Evolutionary conservation across 2,113 vertebrate genomes (phyloP).

Genomic region (Entelurus aequoreus): DNA sequence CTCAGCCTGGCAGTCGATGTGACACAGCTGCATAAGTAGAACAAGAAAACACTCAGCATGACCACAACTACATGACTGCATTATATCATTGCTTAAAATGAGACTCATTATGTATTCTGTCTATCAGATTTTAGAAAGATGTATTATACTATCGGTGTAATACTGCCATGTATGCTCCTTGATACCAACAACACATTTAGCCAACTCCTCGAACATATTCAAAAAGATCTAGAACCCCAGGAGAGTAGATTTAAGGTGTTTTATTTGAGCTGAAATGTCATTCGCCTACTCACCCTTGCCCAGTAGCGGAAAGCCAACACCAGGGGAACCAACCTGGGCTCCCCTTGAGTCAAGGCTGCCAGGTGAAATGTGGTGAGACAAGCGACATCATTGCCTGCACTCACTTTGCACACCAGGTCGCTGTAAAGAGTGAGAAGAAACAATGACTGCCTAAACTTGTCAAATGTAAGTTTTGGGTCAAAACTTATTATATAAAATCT

Average conservation of each 20-base stretch:
- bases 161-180: not conserved
- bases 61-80: not conserved
- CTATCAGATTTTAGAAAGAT: no score
- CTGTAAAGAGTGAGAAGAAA: constrained; percentile 53
- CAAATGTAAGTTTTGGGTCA: not conserved
- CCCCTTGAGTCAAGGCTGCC: constrained; percentile 84
- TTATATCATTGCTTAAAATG: no score
- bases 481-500: not conserved
- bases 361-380: constrained; percentile 95
- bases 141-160: no score
- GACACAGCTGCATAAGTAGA: constrained; percentile 78
- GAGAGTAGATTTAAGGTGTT: not conserved
- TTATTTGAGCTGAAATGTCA: not conserved
- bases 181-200: not conserved
- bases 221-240: not conserved
- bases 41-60: not conserved
- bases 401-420: constrained; percentile 91
- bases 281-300: constrained; percentile 80
- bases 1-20: constrained; percentile 95
- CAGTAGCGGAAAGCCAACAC: constrained; percentile 95
- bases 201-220: not conserved
- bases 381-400: constrained; percentile 93
- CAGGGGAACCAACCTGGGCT: constrained; percentile 87
- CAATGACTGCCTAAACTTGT: not conserved
- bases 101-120: no score